These are phyloP conservation scores for Rhea americana DNA, from an alignment of 2,113 vertebrate genomes.

Conservation along the genomic window DNA sequence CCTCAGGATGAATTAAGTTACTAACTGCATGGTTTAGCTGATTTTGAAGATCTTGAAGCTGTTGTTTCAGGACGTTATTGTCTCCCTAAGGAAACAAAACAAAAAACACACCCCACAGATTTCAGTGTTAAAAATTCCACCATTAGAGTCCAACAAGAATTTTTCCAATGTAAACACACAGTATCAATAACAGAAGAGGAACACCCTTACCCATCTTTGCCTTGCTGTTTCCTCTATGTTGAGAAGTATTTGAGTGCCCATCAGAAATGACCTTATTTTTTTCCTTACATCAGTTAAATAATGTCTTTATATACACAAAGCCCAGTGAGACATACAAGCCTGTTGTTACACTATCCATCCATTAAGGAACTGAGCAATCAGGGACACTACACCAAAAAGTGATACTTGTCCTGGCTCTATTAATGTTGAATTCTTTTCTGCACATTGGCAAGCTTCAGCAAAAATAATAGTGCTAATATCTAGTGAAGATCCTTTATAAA, in stretches of 20 bases:
- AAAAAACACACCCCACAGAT: not conserved
- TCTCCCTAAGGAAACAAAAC: constrained; percentile 61
- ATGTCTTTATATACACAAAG: not conserved
- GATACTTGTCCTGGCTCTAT: not conserved
- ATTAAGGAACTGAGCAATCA: too few relatives aligned
- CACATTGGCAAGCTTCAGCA: not conserved
- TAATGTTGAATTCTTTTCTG: not conserved
- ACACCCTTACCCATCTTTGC: not conserved
- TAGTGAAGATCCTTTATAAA: not conserved
- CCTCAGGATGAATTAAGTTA: constrained; percentile 76
- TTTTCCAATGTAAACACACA: not conserved
- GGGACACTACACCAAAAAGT: too few relatives aligned
- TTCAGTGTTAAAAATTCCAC: not conserved
- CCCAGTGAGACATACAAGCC: not conserved
- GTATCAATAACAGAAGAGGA: not conserved
- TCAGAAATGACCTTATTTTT: not conserved
- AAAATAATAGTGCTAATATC: not conserved
- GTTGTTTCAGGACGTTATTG: constrained; percentile 76
- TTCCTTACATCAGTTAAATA: not conserved
- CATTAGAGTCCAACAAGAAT: not conserved
- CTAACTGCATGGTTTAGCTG: constrained; percentile 71
- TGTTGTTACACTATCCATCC: too few relatives aligned
- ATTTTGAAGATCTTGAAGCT: constrained; percentile 77
- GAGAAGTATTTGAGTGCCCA: not conserved
- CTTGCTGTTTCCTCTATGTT: not conserved